A percentile compares a stretch with the other conserved stretches of the same genome.
Evolutionary conservation across 2,113 vertebrate species (phyloP).

Genomic region (Microcebus jonahi): DNA sequence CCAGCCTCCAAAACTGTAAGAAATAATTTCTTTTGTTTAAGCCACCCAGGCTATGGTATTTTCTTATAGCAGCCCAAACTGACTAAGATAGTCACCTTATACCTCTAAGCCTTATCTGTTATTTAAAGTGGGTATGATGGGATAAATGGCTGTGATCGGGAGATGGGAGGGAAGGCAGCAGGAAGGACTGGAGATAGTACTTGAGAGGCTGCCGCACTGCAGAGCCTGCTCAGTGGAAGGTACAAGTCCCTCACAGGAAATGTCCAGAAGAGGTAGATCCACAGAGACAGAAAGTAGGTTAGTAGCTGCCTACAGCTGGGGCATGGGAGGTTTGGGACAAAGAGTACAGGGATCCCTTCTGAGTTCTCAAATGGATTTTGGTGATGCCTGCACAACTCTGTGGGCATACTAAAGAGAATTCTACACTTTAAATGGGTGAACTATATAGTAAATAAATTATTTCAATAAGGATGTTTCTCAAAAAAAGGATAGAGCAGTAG

Average conservation of each 20-base stretch:
- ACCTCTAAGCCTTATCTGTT: background rate
- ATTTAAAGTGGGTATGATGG: background rate
- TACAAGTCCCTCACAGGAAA: background rate
- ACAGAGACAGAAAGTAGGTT: background rate
- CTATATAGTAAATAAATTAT: rapidly evolving
- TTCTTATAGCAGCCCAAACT: background rate
- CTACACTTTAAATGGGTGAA: background rate
- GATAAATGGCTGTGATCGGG: background rate
- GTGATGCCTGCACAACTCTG: background rate
- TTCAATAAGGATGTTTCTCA: background rate
- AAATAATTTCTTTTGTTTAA: background rate
- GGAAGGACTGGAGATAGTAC: background rate
- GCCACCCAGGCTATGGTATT: background rate
- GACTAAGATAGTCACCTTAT: too few relatives aligned
- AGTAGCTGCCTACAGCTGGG: background rate
- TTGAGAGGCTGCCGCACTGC: background rate
- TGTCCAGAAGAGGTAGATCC: too few relatives aligned
- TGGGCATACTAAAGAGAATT: background rate
- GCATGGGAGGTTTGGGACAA: background rate
- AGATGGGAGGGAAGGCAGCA: background rate
- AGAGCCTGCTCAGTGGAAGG: background rate
- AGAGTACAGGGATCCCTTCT: rapidly evolving
- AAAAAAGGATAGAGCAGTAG: background rate
- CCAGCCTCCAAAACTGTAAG: background rate
- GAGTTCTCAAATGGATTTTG: background rate